Base-by-base conservation (phyloP, 2,888 invertebrate species). In the Physocephala rufipes region DNA sequence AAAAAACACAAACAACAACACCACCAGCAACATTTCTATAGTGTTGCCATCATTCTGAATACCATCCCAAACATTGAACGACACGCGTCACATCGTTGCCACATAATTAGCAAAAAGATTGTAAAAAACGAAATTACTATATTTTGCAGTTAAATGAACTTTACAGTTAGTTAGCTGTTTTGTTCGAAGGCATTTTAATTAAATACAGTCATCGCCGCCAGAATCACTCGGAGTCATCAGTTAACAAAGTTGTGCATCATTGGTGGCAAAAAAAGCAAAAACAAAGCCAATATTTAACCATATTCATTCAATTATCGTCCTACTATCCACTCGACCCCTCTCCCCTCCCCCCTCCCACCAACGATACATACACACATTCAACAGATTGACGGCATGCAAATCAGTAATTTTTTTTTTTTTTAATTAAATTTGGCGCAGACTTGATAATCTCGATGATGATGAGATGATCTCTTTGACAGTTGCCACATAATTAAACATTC, bases 111-210 rank as follows among this genome's bases (percentile, higher is more conserved):
- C n/a, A n/a, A n/a, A n/a, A n/a, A n/a, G n/a, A n/a, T n/a, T n/a
- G n/a, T n/a, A 26, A 63, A 63, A 63, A 21, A 63, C 5, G 36
- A 7, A 36, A 9, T 36, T 7, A 7, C 4, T 36, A 21, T 63
- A 63, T 63, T 63, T 63, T 63, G 24, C 7, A 63, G 63, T 63
- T 63, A 26, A 63, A 63, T 47, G 43, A 63, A 47, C 63, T 45
- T 13, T 47, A 45, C 26, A 45, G 47, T 63, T 63, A 16, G 47
- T 63, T 36, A 26, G 47, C 26, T 63, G 47, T 26, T 9, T 58
- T 58, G 15, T 21, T 12, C 55, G 21, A 24, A 45, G 63, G 47
- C 45, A 63, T 47, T 63, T 63, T 63, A 47, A 63, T 63, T 63
- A 63, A 63, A 47, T 47, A 13, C 26, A 63, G 47, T n/a, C n/a